A percentile compares a stretch with the other conserved stretches of the same genome.
These are phyloP conservation scores for Lepeophtheirus nordmannii DNA, from an alignment of 2,888 invertebrate species.

Conservation along the genomic window DNA sequence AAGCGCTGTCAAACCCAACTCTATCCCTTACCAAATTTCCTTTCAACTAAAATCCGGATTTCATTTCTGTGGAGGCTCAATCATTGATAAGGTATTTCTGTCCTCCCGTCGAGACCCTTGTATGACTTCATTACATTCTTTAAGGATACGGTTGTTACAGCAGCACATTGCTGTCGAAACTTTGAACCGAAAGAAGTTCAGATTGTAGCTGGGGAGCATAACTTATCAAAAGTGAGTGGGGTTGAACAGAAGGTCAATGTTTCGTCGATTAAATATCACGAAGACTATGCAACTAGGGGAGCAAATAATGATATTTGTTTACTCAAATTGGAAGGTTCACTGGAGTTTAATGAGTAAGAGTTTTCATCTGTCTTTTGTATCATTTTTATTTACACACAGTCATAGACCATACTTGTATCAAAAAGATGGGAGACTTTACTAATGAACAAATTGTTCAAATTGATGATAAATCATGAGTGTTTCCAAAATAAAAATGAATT, in stretches of 20 bases:
- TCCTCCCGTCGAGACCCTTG: no score
- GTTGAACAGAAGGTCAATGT: slow-evolving; percentile 25
- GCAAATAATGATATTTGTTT: slow-evolving; percentile 32
- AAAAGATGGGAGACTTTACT: no score
- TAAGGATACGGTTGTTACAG: slow-evolving; percentile 30
- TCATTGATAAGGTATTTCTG: slow-evolving; percentile 27
- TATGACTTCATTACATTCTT: no score
- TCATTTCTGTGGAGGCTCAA: slow-evolving; percentile 32
- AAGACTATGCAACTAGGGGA: slow-evolving; percentile 45
- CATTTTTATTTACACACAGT: no score
- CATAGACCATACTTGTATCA: no score
- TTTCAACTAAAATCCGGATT: slow-evolving; percentile 24
- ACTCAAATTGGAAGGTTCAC: background rate
- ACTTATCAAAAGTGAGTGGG: slow-evolving; percentile 31
- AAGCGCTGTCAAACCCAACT: no score
- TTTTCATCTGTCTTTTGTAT: no score
- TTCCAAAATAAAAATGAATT: no score
- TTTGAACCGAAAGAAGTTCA: slow-evolving; percentile 28
- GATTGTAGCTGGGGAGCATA: slow-evolving; percentile 32
- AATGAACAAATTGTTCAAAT: no score
- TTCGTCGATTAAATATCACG: slow-evolving; percentile 46
- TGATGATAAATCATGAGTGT: no score
- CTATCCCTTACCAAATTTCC: background rate
- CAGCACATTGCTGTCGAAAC: slow-evolving; percentile 32
- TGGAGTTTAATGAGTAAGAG: background rate